A percentile compares a stretch with the other conserved stretches of the same genome.
phyloP scores from a whole-genome alignment of 2,113 vertebrate species.

The Psittacula cyanocephala region DNA sequence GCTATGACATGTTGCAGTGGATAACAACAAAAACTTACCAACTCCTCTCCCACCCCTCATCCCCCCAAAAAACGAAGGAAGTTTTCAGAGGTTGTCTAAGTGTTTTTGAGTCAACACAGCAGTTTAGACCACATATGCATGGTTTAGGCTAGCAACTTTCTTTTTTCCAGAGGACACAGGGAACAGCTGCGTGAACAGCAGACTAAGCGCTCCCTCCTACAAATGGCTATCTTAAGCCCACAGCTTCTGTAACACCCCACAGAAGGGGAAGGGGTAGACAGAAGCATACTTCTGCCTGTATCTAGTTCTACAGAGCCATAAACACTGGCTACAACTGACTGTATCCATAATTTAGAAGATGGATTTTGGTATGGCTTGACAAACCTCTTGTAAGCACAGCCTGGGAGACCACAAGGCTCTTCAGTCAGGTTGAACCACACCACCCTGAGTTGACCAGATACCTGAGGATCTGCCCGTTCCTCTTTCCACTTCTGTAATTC shows the following conservation, averaged over 20 bases:
- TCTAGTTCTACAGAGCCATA: background rate
- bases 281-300: background rate
- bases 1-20: background rate
- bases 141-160: background rate
- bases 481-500: background rate
- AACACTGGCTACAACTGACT: background rate
- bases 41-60: background rate
- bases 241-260: background rate
- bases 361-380: background rate
- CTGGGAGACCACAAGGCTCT: background rate
- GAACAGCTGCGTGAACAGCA: background rate
- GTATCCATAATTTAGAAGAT: background rate
- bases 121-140: background rate
- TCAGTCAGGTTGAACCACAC: background rate
- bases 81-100: background rate
- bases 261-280: background rate
- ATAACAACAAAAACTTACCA: background rate
- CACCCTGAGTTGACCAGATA: background rate
- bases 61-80: background rate
- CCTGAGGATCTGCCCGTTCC: background rate
- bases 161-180: background rate
- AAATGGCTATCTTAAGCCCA: background rate
- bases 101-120: background rate
- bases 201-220: background rate
- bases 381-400: background rate